Evolutionary conservation across 1,140 invertebrate genomes (phyloP), one percentile per base, ranked within the genome.

Genomic region (Tribolium madens): DNA sequence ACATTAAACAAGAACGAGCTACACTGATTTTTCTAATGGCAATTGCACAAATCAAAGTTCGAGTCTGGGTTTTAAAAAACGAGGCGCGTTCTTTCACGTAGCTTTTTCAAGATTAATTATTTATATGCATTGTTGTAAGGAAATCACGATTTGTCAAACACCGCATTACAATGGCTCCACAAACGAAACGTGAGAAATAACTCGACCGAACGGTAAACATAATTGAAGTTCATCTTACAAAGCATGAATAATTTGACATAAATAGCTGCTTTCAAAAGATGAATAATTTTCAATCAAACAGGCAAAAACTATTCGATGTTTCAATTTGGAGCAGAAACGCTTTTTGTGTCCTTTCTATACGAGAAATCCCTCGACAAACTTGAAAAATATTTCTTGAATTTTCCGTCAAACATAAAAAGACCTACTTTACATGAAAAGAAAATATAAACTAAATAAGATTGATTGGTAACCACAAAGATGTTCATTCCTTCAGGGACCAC

Each of bases 141-240:
- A 78, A 78, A 78, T 78, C 76, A 78, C 76, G 76, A 78, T 78
- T 78, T 78, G 76, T 78, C 76, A 78, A 78, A 78, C 70, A 73
- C 76, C 74, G 71, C 46, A 53, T 46, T 75, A 78, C 60, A 78
- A 78, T 78, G 68, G 60, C 47, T 64, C 68, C 21, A 68, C 73
- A 64, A 78, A 78, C 68, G 70, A 78, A 78, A 78, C 76, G 76
- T 78, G 76, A 78, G 76, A 78, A 78, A 78, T 78, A 75, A 75
- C 72, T 75, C 73, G 76, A 57, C 48, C 15, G 64, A 75, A 78
- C 72, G 76, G 76, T 75, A 78, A 69, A 78, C 18, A 60, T 75
- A 78, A 78, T 75, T 75, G 72, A 78, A 75, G 76, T 70, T 50
- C 53, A 9, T 73, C 36, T 68, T 75, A 26, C 33, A 71, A 21